Conservation (phyloP, 1,140 invertebrate genomes). For the Drosophila pallidifrons region DNA sequence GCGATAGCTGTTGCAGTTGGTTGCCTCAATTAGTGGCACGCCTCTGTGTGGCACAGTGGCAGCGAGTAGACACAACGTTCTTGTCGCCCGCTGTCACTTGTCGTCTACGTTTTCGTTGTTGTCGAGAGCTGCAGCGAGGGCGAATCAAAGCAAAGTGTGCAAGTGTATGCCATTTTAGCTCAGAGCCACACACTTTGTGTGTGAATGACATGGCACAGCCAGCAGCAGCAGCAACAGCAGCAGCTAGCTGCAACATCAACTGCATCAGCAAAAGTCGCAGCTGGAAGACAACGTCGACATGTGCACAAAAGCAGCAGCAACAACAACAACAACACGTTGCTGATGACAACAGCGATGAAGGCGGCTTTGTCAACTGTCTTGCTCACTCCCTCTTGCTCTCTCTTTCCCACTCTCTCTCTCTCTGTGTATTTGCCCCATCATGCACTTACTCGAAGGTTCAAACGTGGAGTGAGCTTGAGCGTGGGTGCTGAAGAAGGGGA, state of each 20-base stretch:
- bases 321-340: constrained; percentile 7
- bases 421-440: background rate
- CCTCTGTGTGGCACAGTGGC: constrained; percentile 21
- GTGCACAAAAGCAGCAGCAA: constrained; percentile 15
- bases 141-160: constrained; percentile 67
- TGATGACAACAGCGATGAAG: constrained; percentile 55
- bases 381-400: constrained; percentile 23
- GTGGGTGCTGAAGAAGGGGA: constrained; percentile 5
- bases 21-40: constrained; percentile 77
- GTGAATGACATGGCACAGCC: constrained; percentile 78
- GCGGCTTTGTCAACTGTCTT: constrained; percentile 72
- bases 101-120: background rate
- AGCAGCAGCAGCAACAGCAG: constrained; percentile 45
- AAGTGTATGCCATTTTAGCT: constrained; percentile 78
- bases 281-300: constrained; percentile 19
- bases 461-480: background rate
- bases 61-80: background rate
- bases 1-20: constrained; percentile 59
- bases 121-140: constrained; percentile 22
- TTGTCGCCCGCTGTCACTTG: constrained; percentile 15
- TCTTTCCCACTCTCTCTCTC: constrained; percentile 42
- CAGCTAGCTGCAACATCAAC: constrained; percentile 26
- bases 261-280: constrained; percentile 25
- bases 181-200: constrained; percentile 76
- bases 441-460: background rate